Evolutionary conservation across 2,888 invertebrate genomes (phyloP).

Genomic region (Meandrusa payeni): DNA sequence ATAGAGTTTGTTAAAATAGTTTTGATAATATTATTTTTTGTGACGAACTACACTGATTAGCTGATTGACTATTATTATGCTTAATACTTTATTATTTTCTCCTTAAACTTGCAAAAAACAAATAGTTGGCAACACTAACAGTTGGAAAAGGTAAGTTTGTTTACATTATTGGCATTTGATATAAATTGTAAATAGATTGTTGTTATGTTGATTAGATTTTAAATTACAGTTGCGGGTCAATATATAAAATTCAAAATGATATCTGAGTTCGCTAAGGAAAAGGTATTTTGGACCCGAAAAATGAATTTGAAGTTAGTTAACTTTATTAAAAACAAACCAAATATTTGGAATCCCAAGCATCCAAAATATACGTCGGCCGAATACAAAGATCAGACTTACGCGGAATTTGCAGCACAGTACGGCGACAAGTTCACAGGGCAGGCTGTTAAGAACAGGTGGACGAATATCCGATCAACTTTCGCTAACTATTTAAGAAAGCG

Average conservation of each 20-base stretch:
- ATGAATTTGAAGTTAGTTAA: conserved; percentile 70
- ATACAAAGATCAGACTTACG: conserved; percentile 57
- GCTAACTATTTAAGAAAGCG: conserved; percentile 65
- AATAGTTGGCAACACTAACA: too few species aligned
- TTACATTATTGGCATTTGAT: too few species aligned
- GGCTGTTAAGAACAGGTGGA: conserved; percentile 73
- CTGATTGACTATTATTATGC: too few species aligned
- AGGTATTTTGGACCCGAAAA: conserved; percentile 68
- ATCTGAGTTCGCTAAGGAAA: conserved; percentile 67
- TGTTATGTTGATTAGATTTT: too few species aligned
- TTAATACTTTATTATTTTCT: too few species aligned
- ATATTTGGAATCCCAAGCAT: conserved; percentile 71
- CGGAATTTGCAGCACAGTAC: conserved; percentile 63
- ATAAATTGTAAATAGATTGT: too few species aligned
- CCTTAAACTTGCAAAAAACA: too few species aligned
- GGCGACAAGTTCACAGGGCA: conserved; percentile 63
- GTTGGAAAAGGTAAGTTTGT: too few species aligned
- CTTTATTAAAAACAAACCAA: conserved; percentile 58
- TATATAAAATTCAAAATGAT: conserved; percentile 45
- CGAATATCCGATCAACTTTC: conserved; percentile 70
- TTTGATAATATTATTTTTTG: too few species aligned
- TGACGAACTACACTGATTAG: too few species aligned
- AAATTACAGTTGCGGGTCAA: too few species aligned
- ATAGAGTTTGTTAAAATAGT: too few species aligned
- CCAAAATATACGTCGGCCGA: conserved; percentile 63